A percentile compares a stretch with the other conserved stretches of the same genome.
Conservation (phyloP, 1,140 invertebrate genomes). For the Andrena cerasifolii region DNA sequence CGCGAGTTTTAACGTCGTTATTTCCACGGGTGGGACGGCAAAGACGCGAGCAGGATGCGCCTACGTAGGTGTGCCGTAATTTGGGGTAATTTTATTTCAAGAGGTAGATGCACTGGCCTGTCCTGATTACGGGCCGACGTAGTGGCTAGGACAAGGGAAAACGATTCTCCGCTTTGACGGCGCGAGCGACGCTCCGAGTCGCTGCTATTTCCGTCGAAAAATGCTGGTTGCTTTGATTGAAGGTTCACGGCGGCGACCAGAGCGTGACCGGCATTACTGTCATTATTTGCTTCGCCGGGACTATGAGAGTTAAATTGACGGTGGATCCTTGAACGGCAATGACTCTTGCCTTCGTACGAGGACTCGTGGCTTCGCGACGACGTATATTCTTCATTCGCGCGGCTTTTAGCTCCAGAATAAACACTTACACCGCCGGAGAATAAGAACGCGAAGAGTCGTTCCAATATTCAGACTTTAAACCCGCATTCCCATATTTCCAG, state of each 20-base stretch:
- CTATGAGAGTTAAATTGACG: conserved; percentile 6
- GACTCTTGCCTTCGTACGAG: not conserved
- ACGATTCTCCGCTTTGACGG: not conserved
- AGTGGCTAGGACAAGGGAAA: not conserved
- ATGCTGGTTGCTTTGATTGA: conserved; percentile 42
- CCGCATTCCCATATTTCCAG: no score
- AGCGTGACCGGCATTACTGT: conserved; percentile 49
- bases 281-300: conserved; percentile 35
- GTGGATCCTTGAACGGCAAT: conserved; percentile 1
- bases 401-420: no score
- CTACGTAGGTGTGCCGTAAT: conserved; percentile 34
- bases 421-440: no score
- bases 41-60: no score
- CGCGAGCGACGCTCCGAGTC: not conserved
- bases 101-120: conserved; percentile 11
- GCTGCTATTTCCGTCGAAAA: conserved; percentile 32
- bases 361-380: no score
- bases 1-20: conserved; percentile 26
- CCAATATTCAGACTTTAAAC: no score
- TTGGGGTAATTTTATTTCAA: conserved; percentile 35
- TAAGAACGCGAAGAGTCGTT: no score
- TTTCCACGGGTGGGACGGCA: not conserved
- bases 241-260: conserved; percentile 21
- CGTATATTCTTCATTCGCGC: no score
- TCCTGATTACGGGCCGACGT: conserved; percentile 28